Evolutionary conservation across 2,888 invertebrate genomes (phyloP).

Genomic region (Drosophila merina): DNA sequence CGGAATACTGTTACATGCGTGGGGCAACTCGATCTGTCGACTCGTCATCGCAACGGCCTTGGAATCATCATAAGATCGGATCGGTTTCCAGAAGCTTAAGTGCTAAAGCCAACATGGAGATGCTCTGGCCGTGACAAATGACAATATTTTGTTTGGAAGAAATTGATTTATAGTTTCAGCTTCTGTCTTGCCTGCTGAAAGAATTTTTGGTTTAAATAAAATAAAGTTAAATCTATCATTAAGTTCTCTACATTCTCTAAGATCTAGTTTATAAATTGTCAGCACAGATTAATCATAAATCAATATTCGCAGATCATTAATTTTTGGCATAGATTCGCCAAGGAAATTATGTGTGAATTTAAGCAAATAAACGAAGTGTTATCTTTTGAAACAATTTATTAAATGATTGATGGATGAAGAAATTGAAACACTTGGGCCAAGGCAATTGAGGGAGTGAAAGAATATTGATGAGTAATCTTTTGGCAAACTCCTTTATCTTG

Average conservation of each 20-base stretch:
- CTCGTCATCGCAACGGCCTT: conserved; percentile 51
- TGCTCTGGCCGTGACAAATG: conserved; percentile 16
- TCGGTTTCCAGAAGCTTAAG: conserved; percentile 17
- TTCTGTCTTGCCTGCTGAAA: background rate
- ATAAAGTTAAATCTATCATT: background rate
- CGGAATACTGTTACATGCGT: conserved; percentile 60
- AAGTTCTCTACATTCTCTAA: background rate
- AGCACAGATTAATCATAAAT: conserved; percentile 1
- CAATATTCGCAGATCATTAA: background rate
- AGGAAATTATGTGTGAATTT: background rate
- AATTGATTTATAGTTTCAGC: background rate
- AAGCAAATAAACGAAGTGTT: background rate
- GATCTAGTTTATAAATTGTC: background rate
- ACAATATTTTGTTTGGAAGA: background rate
- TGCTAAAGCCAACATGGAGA: background rate
- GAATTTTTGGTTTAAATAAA: background rate
- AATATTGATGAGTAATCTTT: background rate
- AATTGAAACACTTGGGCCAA: background rate
- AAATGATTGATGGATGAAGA: background rate
- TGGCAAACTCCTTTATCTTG: background rate
- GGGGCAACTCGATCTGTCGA: conserved; percentile 36
- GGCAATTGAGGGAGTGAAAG: no score
- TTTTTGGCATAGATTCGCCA: background rate
- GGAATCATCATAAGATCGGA: conserved; percentile 28
- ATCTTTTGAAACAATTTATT: background rate